Base-by-base conservation (phyloP, 1,140 invertebrate species). In the Bilobella aurantiaca region DNA sequence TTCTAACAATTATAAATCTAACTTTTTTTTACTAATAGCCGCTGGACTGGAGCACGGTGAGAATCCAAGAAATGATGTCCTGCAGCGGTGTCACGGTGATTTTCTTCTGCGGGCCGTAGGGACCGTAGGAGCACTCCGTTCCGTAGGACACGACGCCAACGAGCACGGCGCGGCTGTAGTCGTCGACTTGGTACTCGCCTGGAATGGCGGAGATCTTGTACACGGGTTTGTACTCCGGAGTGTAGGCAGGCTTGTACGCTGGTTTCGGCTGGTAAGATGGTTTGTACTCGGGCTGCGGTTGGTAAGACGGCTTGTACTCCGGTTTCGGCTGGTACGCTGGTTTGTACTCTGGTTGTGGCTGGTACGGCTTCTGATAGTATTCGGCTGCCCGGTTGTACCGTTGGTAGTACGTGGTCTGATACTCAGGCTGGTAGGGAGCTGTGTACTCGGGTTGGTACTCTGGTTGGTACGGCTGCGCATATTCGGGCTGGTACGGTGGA, bases 111-210 rank as follows among this genome's bases (percentile, higher is more conserved):
- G 61, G 58, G 2, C 29, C 21, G 47, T 61, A 58, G 37, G 21
- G 56, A 58, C 53, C 65, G 37, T 67, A 69, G 27, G 64, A 58
- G 61, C 70, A 72, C 49, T 65, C 32, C n/a, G 70, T 66, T 37
- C 63, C 58, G 34, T 72, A 72, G 37, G 66, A 63, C 27, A 72
- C 70, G 46, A 72, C 56, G 1, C 70, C 70, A 42, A 37, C 66
- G 14, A 72, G 31, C 12, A 61, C 70, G 34, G 68, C 68, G 42
- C 67, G 21, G 46, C 70, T 32, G 49, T 64, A 67, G 32, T 69
- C 67, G 23, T 37, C 28, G 37, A 67, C 67, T 23, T 57, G 28
- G 14, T 28, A 25, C 61, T 72, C 70, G 32, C 62, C 70, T 16
- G 46, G 32, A 16, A n/a, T 30, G 56, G 59, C 63, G 18, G 64